phyloP scores from a whole-genome alignment of 2,113 vertebrate genomes.

The Chloropsis hardwickii region DNA sequence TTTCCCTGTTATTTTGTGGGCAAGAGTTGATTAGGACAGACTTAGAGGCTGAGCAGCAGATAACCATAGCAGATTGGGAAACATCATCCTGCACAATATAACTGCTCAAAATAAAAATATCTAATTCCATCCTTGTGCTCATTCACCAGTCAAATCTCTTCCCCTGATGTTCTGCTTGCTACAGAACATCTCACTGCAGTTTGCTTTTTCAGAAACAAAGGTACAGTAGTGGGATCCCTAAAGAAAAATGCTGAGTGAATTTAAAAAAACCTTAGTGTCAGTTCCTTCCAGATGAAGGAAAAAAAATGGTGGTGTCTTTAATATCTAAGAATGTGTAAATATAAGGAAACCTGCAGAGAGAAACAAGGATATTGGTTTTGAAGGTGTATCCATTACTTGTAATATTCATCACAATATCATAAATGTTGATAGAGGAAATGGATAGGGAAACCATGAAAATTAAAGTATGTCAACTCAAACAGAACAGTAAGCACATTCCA shows the following conservation, averaged over 20 bases:
- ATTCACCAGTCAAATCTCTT: background rate
- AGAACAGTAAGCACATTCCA: background rate
- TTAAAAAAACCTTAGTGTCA: background rate
- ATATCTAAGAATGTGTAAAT: background rate
- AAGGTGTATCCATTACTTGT: background rate
- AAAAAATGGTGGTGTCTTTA: background rate
- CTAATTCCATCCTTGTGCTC: background rate
- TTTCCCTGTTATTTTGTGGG: background rate
- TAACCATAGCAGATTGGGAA: background rate
- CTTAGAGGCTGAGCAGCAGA: background rate
- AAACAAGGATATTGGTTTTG: background rate
- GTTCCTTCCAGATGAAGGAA: background rate
- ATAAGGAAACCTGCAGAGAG: background rate
- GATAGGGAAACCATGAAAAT: background rate
- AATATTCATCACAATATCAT: background rate
- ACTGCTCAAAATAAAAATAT: slow-evolving; percentile 11
- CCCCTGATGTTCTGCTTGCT: background rate
- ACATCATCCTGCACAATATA: background rate
- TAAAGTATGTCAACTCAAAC: background rate
- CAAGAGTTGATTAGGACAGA: background rate
- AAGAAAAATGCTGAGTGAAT: background rate
- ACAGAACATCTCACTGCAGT: background rate
- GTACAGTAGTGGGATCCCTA: background rate
- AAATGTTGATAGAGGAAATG: background rate
- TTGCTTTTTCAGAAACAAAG: background rate